Conservation (phyloP, 2,797 vertebrate genomes). For the Moxostoma hubbsi region DNA sequence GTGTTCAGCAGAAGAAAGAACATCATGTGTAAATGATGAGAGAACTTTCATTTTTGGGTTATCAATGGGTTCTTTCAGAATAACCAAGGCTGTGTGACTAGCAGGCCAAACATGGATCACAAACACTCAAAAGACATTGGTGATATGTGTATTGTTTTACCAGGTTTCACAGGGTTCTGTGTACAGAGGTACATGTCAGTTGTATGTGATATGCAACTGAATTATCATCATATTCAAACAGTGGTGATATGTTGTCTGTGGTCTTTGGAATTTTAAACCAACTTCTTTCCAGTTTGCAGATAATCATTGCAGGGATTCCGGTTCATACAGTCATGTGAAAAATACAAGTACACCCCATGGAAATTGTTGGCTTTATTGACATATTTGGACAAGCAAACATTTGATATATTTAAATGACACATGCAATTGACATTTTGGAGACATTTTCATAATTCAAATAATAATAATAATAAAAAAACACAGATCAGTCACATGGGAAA, state of each 20-base stretch:
- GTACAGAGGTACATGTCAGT: slow-evolving; percentile 34
- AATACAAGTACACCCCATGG: too few species aligned
- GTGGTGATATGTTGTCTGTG: not conserved
- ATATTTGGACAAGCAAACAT: too few species aligned
- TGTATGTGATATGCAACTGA: slow-evolving; percentile 24
- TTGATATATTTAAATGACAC: too few species aligned
- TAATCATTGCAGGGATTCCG: not conserved
- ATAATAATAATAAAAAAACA: too few species aligned
- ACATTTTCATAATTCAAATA: too few species aligned
- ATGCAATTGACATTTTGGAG: too few species aligned
- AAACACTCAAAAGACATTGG: not conserved
- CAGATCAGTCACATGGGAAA: too few species aligned
- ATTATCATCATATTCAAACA: slow-evolving; percentile 11
- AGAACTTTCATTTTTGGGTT: too few species aligned
- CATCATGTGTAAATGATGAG: too few species aligned
- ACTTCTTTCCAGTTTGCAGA: not conserved
- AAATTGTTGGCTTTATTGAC: too few species aligned
- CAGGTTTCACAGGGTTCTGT: slow-evolving; percentile 30
- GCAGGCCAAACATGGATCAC: too few species aligned
- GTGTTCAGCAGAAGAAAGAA: too few species aligned
- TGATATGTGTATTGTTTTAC: slow-evolving; percentile 25
- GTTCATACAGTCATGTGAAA: not conserved
- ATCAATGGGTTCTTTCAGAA: not conserved
- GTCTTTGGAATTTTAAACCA: slow-evolving; percentile 23
- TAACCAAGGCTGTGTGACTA: not conserved